Conservation (phyloP, 2,797 vertebrate genomes). For the Sebastolobus altivelis region DNA sequence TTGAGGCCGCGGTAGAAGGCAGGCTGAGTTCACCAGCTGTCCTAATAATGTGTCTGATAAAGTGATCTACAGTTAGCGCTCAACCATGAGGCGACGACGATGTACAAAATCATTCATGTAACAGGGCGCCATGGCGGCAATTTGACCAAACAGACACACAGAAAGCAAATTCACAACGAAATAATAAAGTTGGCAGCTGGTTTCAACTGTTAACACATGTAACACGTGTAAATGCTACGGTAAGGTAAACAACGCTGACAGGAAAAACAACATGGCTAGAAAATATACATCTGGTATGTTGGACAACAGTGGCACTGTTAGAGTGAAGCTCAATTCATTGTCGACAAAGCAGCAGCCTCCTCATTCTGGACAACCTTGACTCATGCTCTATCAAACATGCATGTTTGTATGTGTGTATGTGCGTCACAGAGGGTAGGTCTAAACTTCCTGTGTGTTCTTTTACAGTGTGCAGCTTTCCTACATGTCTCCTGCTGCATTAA, state of each 20-base stretch:
- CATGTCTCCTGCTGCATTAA: background rate
- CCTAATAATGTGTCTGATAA: slow-evolving; percentile 30
- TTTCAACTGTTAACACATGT: slow-evolving; percentile 37
- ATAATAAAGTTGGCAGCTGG: slow-evolving; percentile 63
- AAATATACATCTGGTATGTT: slow-evolving; percentile 41
- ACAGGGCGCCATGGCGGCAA: slow-evolving; percentile 20
- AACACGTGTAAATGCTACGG: slow-evolving; percentile 33
- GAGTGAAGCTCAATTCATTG: slow-evolving; percentile 25
- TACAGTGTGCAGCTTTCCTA: background rate
- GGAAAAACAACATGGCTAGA: slow-evolving; percentile 28
- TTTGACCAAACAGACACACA: slow-evolving; percentile 32
- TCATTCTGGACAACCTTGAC: slow-evolving; percentile 47
- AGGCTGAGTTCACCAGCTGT: slow-evolving; percentile 62
- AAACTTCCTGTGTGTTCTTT: background rate
- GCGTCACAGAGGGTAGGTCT: slow-evolving; percentile 24
- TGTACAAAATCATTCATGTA: slow-evolving; percentile 29
- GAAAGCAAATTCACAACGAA: slow-evolving; percentile 48
- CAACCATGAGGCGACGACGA: slow-evolving; percentile 43
- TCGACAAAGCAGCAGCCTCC: slow-evolving; percentile 48
- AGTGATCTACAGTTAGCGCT: slow-evolving; percentile 26
- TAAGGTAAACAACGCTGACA: slow-evolving; percentile 29
- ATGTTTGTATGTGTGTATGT: slow-evolving; percentile 31
- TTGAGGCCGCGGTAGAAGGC: slow-evolving; percentile 70
- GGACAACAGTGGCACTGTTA: slow-evolving; percentile 43
- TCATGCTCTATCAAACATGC: slow-evolving; percentile 44